These are phyloP conservation scores for Nanorana parkeri DNA, from an alignment of 2,113 vertebrate genomes.

Conservation along the genomic window DNA sequence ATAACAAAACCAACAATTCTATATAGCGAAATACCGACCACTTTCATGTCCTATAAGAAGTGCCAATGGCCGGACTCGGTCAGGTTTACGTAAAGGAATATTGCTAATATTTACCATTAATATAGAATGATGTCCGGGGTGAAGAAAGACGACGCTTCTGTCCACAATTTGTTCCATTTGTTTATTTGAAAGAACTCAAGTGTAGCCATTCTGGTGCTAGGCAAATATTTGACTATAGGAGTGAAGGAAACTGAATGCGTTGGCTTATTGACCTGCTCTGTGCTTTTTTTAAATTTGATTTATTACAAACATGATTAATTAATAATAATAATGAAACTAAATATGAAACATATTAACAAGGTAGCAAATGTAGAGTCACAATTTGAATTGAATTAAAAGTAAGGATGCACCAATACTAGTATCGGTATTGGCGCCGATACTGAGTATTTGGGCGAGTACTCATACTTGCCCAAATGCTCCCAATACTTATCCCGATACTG, in stretches of 20 bases:
- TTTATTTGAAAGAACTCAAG: not conserved
- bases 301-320: too few species aligned
- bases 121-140: not conserved
- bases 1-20: not conserved
- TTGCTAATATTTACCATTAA: constrained; percentile 24
- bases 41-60: not conserved
- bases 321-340: too few species aligned
- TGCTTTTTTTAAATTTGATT: too few species aligned
- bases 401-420: too few species aligned
- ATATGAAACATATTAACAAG: too few species aligned
- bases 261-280: too few species aligned
- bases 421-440: too few species aligned
- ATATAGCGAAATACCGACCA: not conserved
- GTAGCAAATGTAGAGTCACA: too few species aligned
- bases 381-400: too few species aligned
- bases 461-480: too few species aligned
- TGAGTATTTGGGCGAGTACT: too few species aligned
- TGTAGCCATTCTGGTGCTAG: not conserved
- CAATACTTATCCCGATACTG: too few species aligned
- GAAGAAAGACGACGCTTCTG: not conserved
- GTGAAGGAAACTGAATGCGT: not conserved
- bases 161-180: not conserved
- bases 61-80: not conserved
- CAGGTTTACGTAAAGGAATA: not conserved
- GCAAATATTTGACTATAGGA: not conserved